Evolutionary conservation across 2,797 vertebrate genomes (phyloP).

Genomic region (Staurois parvus): DNA sequence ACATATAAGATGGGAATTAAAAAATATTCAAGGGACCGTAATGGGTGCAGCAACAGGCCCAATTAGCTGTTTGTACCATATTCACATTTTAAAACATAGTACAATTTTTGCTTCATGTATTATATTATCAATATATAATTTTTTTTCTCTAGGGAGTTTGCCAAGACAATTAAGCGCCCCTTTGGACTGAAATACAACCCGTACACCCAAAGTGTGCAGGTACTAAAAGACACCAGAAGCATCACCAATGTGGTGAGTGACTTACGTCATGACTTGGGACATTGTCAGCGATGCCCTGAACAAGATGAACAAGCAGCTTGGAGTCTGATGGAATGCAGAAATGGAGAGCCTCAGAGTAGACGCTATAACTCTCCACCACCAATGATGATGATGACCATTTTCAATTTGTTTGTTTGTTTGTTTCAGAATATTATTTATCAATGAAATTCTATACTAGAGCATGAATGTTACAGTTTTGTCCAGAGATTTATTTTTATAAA

Average conservation of each 20-base stretch:
- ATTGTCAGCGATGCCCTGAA: conserved; percentile 89
- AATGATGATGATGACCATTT: background rate
- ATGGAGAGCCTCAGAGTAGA: background rate
- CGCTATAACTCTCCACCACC: background rate
- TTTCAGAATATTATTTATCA: background rate
- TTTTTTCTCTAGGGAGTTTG: conserved; percentile 86
- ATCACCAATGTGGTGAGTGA: conserved; percentile 91
- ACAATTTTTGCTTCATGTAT: too few species aligned
- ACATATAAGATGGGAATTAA: too few species aligned
- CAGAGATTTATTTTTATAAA: conserved; percentile 55
- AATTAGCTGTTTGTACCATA: too few species aligned
- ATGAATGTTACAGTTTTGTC: conserved; percentile 14
- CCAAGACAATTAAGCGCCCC: conserved; percentile 94
- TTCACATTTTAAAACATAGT: too few species aligned
- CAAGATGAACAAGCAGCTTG: conserved; percentile 87
- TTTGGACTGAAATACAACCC: conserved; percentile 96
- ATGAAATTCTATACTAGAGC: conserved; percentile 24
- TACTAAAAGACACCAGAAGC: conserved; percentile 90
- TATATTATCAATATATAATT: background rate
- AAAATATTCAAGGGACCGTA: too few species aligned
- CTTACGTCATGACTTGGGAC: conserved; percentile 90
- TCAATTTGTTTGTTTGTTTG: background rate
- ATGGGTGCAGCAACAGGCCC: too few species aligned
- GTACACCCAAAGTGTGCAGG: conserved; percentile 92
- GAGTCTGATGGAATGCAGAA: conserved; percentile 74